These are phyloP conservation scores for Cichladusa arquata DNA, from an alignment of 2,113 vertebrate species.

Conservation along the genomic window DNA sequence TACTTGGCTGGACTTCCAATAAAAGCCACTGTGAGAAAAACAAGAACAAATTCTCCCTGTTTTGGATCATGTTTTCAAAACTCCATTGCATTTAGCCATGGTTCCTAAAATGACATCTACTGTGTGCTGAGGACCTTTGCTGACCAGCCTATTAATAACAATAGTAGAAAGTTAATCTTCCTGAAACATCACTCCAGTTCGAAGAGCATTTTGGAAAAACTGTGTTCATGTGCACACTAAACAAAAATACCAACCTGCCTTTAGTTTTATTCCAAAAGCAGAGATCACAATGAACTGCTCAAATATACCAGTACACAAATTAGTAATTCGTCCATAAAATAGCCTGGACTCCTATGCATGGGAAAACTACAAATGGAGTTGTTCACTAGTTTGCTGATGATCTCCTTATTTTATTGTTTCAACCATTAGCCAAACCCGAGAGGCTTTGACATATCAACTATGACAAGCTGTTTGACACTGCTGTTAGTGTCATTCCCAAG, in stretches of 20 bases:
- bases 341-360: not conserved
- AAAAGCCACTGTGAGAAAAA: not conserved
- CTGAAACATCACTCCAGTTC: not conserved
- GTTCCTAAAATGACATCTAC: not conserved
- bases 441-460: slow-evolving; percentile 35
- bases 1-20: not conserved
- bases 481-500: slow-evolving; percentile 16
- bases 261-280: not conserved
- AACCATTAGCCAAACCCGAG: slow-evolving; percentile 36
- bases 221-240: not conserved
- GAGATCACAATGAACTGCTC: not conserved
- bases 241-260: not conserved
- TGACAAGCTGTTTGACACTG: slow-evolving; percentile 60
- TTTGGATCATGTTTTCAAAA: not conserved
- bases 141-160: not conserved
- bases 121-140: not conserved
- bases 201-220: not conserved
- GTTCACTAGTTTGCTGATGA: not conserved
- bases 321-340: not conserved
- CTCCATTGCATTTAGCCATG: not conserved
- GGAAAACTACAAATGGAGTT: not conserved
- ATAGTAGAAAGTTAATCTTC: not conserved
- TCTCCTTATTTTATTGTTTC: slow-evolving; percentile 59
- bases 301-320: not conserved
- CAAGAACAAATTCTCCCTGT: not conserved